Base-by-base conservation (phyloP, 2,797 vertebrate species). In the Anniella stebbinsi region DNA sequence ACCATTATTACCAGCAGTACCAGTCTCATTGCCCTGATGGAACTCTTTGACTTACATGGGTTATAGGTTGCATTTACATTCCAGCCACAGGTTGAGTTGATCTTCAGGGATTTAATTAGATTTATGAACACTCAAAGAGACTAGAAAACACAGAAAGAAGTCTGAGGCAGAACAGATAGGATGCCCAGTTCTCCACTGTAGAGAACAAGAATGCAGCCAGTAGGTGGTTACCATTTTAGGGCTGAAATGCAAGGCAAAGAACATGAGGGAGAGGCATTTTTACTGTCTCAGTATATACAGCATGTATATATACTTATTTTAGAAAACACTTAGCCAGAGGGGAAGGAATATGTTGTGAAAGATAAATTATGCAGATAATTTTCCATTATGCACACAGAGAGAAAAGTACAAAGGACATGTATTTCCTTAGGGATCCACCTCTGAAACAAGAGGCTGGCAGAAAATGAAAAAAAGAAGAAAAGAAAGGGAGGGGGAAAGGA, bases 341-440 rank as follows among this genome's bases (percentile, higher is more conserved):
- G 94, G 91, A 91, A 91, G 92, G 92, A 94, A 95, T 90, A 82
- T 92, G 91, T 63, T 93, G 86, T 63, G 84, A 96, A 95, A 94
- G 92, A 96, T 95, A 96, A 96, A 96, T 96, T 97, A 97, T 96
- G 96, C 94, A 96, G 96, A 95, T 96, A 92, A 91, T 88, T 88
- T 95, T 96, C 95, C 94, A 84, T 94, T 95, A 95, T 92, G 92
- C 13, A 11, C 93, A 95, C 77, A 92, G 90, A 96, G 86, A 90
- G 89, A 94, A 95, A 96, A 94, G 88, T 95, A 92, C 93, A 94
- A 92, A 93, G 96, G 97, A 97, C 95, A 89, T 57, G 4, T n/a
- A 69, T 93, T 90, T 96, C 96, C 96, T 94, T 41, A 89, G 95
- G 96, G 96, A 94, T 84, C 63, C 63, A 84, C 90, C 81, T 93